These are phyloP conservation scores for Lontra canadensis DNA, from an alignment of 2,113 vertebrate species.

Conservation along the genomic window DNA sequence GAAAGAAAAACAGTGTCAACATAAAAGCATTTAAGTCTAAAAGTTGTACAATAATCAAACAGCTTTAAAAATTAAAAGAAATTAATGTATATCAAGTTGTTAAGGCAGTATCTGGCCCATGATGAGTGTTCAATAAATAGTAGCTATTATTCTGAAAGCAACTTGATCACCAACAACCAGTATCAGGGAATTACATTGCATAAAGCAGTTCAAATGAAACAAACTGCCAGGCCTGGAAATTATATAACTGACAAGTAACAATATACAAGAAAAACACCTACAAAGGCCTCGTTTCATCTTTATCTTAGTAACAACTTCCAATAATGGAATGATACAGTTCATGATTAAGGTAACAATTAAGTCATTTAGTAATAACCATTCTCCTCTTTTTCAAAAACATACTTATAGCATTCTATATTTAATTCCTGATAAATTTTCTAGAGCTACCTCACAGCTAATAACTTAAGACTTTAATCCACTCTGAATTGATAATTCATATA, in stretches of 20 bases:
- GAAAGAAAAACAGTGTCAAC: constrained; percentile 60
- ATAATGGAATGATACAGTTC: background rate
- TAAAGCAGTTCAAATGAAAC: constrained; percentile 33
- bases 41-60: constrained; percentile 42
- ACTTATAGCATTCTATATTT: background rate
- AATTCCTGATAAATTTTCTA: background rate
- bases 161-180: constrained; percentile 45
- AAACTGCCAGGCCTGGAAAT: background rate
- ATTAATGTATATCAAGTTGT: constrained; percentile 25
- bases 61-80: constrained; percentile 53
- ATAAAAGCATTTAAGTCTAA: constrained; percentile 64
- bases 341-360: background rate
- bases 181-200: background rate
- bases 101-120: background rate
- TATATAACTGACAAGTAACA: constrained; percentile 4
- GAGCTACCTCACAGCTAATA: background rate
- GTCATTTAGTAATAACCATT: background rate
- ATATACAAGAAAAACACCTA: background rate
- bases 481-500: constrained; percentile 30
- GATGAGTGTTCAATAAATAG: background rate
- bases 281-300: background rate
- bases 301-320: constrained; percentile 4
- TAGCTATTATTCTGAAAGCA: constrained; percentile 44
- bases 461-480: background rate
- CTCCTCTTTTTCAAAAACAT: background rate